Evolutionary conservation across 2,113 vertebrate genomes (phyloP), one percentile per base, ranked within the genome.

Genomic region (Seriola quinqueradiata): DNA sequence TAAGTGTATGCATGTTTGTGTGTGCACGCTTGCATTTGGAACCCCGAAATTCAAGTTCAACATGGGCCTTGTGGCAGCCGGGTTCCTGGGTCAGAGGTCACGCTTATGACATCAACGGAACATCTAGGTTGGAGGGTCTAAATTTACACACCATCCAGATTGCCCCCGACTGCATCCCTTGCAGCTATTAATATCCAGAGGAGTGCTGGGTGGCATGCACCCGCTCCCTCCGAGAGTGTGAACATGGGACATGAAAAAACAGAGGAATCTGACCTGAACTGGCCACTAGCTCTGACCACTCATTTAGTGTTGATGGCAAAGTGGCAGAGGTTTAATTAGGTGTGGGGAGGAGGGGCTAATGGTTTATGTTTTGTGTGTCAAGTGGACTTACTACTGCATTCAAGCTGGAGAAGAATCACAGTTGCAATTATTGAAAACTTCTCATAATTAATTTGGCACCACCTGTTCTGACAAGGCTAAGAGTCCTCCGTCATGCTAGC

Each of bases 151-250:
- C 87, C 85, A 87, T 92, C 79, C 89, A 86, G 83, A 93, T 87
- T 84, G 83, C 78, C 85, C 83, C 70, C 66, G 68, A 84, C 82
- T 88, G 74, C 86, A 79, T 91, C 86, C 77, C 83, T 88, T 28
- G 21, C 19, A 44, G 82, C 93, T 95, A 95, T 94, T 93, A 92
- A 94, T 96, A 95, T 92, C n/a, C 68, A 19, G 61, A 82, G 87
- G 85, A 90, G 87, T 92, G 87, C 87, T 89, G 92, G 54, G 36
- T 92, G 92, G 91, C 87, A 92, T 90, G 90, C 72, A 82, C 84
- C 59, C 57, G 2, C 81, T 86, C 77, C 61, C 82, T 90, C 54
- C 0, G 57, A 83, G 80, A 90, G 91, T 90, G 90, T 90, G 85
- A 91, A 90, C 90, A 92, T 40, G 46, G 79, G 76, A 82, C 66